phyloP scores from a whole-genome alignment of 2,797 vertebrate genomes.

The Pempheris klunzingeri region DNA sequence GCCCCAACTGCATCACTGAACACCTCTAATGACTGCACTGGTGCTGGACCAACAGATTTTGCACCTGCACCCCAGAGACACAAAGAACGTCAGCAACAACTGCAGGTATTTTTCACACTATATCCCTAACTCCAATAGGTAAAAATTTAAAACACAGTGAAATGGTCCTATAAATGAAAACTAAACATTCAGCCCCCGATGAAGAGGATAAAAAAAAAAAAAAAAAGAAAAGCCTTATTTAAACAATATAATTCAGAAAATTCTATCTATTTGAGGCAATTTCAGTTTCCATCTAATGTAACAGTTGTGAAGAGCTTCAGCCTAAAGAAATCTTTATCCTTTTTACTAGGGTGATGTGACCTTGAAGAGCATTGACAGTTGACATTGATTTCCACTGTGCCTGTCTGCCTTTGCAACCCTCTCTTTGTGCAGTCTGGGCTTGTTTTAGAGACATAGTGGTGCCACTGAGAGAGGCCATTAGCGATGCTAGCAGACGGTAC shows the following conservation, averaged over 20 bases:
- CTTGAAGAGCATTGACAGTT: constrained; percentile 80
- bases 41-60: too few relatives aligned
- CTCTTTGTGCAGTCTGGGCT: constrained; percentile 61
- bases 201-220: background rate
- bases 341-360: constrained; percentile 68
- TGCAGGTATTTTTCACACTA: too few relatives aligned
- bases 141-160: too few relatives aligned
- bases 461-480: constrained; percentile 65
- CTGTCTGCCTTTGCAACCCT: constrained; percentile 58
- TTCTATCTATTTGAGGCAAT: background rate
- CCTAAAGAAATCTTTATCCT: constrained; percentile 50
- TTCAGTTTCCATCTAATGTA: constrained; percentile 28
- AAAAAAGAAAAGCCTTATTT: background rate
- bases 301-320: constrained; percentile 15
- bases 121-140: too few relatives aligned
- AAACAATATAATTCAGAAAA: background rate
- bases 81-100: too few relatives aligned
- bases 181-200: background rate
- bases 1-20: too few relatives aligned
- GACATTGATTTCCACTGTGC: constrained; percentile 82
- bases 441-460: constrained; percentile 76
- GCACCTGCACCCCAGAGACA: too few relatives aligned
- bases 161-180: constrained; percentile 3
- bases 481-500: constrained; percentile 28
- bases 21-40: too few relatives aligned